These are phyloP conservation scores for Coccyzus lansbergi DNA, from an alignment of 2,797 vertebrate genomes.

Conservation along the genomic window DNA sequence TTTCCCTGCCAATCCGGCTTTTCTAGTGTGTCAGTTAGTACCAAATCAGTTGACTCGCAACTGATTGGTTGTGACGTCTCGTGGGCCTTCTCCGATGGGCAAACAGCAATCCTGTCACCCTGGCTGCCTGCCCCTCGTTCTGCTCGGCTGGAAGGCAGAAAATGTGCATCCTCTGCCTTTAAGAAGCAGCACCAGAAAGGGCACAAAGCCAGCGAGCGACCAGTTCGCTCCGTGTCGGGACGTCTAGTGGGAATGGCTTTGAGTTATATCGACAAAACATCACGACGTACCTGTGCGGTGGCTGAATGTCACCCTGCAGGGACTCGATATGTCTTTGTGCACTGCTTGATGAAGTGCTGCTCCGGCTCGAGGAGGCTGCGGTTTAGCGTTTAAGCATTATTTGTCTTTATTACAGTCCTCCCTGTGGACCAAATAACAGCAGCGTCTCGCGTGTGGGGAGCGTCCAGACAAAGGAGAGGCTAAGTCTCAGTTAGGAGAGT, in stretches of 20 bases:
- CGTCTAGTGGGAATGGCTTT: background rate
- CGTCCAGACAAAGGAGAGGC: background rate
- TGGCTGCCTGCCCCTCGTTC: background rate
- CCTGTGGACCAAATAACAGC: background rate
- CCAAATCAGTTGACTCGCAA: background rate
- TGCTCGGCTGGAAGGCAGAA: background rate
- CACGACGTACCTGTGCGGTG: background rate
- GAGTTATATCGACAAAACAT: background rate
- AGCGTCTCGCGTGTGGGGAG: background rate
- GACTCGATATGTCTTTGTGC: background rate
- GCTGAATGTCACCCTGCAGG: background rate
- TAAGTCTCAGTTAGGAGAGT: rapidly evolving
- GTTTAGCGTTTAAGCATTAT: background rate
- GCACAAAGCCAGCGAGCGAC: background rate
- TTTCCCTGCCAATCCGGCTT: background rate
- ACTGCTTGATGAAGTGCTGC: background rate
- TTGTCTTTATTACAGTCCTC: background rate
- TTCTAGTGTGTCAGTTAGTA: background rate
- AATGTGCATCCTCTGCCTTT: background rate
- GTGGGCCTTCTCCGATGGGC: background rate
- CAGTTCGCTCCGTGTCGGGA: background rate
- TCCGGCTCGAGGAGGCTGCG: rapidly evolving
- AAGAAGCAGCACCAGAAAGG: background rate
- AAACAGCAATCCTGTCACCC: background rate
- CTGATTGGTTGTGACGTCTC: background rate